Percentiles rank a stretch among this genome's conserved stretches.
Evolutionary conservation across 35 echinoderm and acorn worm genomes (phyloP).

Genomic region (Anneissia japonica): DNA sequence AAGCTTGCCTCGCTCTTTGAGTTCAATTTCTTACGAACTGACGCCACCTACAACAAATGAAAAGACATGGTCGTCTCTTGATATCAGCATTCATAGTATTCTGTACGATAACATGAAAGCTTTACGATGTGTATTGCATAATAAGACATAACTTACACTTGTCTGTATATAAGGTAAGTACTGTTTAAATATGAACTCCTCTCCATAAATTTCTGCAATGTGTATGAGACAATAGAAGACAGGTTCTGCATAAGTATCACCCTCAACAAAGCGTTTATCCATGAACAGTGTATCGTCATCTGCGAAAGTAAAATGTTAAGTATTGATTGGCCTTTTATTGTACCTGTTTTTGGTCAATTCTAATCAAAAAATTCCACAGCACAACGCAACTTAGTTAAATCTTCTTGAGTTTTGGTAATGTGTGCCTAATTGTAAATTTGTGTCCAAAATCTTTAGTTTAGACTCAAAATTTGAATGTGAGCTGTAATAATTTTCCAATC

Average conservation of each 20-base stretch:
- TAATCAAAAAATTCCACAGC: no score
- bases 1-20: constrained; percentile 60
- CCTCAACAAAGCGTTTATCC: constrained; percentile 38
- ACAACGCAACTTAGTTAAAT: no score
- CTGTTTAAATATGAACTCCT: constrained; percentile 81
- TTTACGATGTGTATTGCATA: background rate
- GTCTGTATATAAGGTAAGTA: constrained; percentile 71
- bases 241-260: constrained; percentile 64
- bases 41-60: constrained; percentile 41
- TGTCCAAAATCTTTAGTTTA: no score
- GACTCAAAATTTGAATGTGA: no score
- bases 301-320: background rate
- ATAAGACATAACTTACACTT: constrained; percentile 38
- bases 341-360: no score
- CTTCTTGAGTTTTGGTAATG: no score
- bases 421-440: no score
- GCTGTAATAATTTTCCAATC: no score
- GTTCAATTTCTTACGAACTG: constrained; percentile 56
- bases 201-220: constrained; percentile 69
- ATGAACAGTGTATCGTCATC: constrained; percentile 51
- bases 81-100: no score
- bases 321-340: no score
- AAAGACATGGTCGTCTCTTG: background rate
- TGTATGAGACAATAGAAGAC: constrained; percentile 72
- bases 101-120: background rate